phyloP scores from a whole-genome alignment of 2,797 vertebrate genomes.

The Numenius phaeopus region DNA sequence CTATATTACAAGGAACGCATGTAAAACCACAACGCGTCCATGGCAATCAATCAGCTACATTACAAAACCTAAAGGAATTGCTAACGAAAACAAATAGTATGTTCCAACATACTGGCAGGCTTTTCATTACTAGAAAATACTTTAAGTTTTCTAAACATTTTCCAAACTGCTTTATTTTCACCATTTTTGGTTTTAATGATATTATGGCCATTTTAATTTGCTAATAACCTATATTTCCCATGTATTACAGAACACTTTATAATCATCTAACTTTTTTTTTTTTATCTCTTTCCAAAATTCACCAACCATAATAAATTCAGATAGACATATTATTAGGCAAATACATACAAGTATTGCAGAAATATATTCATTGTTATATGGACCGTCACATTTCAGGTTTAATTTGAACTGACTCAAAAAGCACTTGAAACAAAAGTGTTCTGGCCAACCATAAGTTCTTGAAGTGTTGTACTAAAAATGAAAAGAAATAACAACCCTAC shows the following conservation, averaged over 20 bases:
- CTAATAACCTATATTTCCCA: constrained; percentile 25
- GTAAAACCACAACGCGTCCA: constrained; percentile 6
- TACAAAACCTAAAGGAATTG: constrained; percentile 63
- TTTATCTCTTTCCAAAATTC: constrained; percentile 9
- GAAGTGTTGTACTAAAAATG: constrained; percentile 32
- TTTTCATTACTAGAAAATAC: constrained; percentile 46
- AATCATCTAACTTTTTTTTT: background rate
- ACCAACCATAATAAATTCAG: constrained; percentile 48
- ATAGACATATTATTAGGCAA: constrained; percentile 51
- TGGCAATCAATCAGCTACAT: constrained; percentile 53
- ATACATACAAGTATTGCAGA: constrained; percentile 46
- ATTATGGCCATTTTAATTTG: background rate
- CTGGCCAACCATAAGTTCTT: constrained; percentile 40
- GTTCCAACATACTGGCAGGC: constrained; percentile 9
- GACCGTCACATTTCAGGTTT: constrained; percentile 41
- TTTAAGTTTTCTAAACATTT: constrained; percentile 55
- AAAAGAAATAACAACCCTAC: background rate
- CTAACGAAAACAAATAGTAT: constrained; percentile 69
- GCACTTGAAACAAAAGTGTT: constrained; percentile 54
- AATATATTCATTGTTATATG: constrained; percentile 32
- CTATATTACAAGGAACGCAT: constrained; percentile 23
- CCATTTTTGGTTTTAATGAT: constrained; percentile 24
- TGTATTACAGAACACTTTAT: constrained; percentile 29
- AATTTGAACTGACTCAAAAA: constrained; percentile 65
- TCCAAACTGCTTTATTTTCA: constrained; percentile 34